Evolutionary conservation across 2,888 invertebrate genomes (phyloP), one percentile per base, ranked within the genome.

Genomic region (Eustalomyia histrio): DNA sequence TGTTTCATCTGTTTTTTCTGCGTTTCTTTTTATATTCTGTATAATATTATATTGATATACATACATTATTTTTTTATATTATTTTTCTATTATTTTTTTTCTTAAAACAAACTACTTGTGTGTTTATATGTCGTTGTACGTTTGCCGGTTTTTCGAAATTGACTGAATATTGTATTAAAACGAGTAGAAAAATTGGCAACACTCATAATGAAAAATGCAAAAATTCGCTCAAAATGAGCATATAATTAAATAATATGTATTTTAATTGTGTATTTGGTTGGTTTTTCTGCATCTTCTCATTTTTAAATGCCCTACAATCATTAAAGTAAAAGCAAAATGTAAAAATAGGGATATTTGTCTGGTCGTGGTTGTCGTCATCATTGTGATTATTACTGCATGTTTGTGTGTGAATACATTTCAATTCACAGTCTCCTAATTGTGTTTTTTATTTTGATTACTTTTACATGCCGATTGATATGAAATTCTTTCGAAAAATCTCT

Each of bases 111-210:
- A 17, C 29, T 24, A 55, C 33, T 47, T 9, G 16, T 50, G 52
- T 72, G 75, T 60, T 64, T 64, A 24, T 63, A n/a, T 63, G 53
- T 79, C 67, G 82, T 33, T 79, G 76, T 82, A 76, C 17, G 53
- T 79, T 73, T 71, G 81, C 81, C 81, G 81, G 81, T 78, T 81
- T 82, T 83, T 84, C 83, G 76, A 84, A 83, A 76, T 83, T 72
- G 64, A 85, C 85, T 85, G 76, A 81, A 79, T 16, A 16, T 52
- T 47, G n/a, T 47, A 1, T 50, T 35, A 68, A 74, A 63, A 60
- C 61, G 71, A 75, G 60, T 9, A 43, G 69, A 83, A 79, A 84
- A 84, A 84, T 85, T 85, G 85, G 85, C 84, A 85, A 84, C 84
- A 82, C 82, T 84, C 60, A 35, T 8, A 9, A 50, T 8, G n/a